Evolutionary conservation across 1,140 invertebrate genomes (phyloP), one percentile per base, ranked within the genome.

Genomic region (Dendrolimus punctatus): DNA sequence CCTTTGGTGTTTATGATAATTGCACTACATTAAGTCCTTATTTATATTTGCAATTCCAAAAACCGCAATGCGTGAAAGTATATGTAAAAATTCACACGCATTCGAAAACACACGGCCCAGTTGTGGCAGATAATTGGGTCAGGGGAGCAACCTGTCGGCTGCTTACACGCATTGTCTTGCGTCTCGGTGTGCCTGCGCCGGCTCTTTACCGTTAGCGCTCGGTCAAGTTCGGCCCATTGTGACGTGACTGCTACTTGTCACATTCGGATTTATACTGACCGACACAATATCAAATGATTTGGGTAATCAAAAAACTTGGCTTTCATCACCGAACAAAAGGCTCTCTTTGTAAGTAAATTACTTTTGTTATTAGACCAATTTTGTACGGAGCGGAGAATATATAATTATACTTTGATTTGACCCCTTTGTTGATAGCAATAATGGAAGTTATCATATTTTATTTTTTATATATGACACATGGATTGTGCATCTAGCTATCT

Each of bases 101-200:
- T 73, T 73, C 69, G 64, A 73, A 75, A 75, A 71, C 68, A 68
- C 59, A 70, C 63, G 66, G 60, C 72, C 71, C 65, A 74, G 66
- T 77, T 54, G 54, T 57, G 58, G 10, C 38, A 60, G 63, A 80
- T 79, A 80, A 81, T 85, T 85, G 68, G 79, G 81, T 82, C 79
- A 82, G 66, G 60, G 71, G 71, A 76, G 74, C 74, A 82, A 85
- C 81, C 81, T 82, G 81, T 62, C 64, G 63, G 61, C 53, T 68
- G 62, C 74, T 78, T 73, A 76, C 78, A 77, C 74, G 76, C 74
- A 82, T 85, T 85, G 81, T 85, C 71, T 82, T 60, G 67, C 61
- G 69, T 64, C 64, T 64, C 60, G 62, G 60, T 59, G 53, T 61
- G 55, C 44, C 46, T 5, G 45, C 55, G 45, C 57, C 49, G 40